A percentile compares a stretch with the other conserved stretches of the same genome.
These are phyloP conservation scores for Caenorhabditis wallacei DNA, from an alignment of 2,888 invertebrate genomes.

Conservation along the genomic window DNA sequence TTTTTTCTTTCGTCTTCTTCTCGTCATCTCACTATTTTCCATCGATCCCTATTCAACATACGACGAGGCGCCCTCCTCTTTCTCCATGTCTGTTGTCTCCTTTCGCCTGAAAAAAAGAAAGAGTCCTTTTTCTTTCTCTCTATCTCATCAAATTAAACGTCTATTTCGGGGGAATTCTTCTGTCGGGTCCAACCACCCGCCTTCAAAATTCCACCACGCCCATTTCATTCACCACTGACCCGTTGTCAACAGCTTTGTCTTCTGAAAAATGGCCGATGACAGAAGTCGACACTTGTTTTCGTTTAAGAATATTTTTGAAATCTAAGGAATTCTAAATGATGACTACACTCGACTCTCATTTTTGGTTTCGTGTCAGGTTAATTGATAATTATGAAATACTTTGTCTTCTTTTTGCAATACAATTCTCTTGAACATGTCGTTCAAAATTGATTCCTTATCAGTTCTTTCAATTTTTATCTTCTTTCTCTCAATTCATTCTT, in stretches of 20 bases:
- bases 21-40: conserved; percentile 34
- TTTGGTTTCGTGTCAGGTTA: neutral
- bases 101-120: conserved; percentile 9
- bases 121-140: conserved; percentile 32
- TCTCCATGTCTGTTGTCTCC: conserved; percentile 50
- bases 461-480: neutral
- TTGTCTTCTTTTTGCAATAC: neutral
- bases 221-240: conserved; percentile 27
- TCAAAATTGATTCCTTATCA: conserved; percentile 25
- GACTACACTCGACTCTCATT: neutral
- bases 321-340: neutral
- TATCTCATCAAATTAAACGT: conserved; percentile 60
- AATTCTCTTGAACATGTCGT: conserved; percentile 20
- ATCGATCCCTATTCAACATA: conserved; percentile 38
- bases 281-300: neutral
- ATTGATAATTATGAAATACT: neutral
- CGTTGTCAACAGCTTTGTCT: conserved; percentile 43
- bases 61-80: conserved; percentile 30
- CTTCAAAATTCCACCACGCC: conserved; percentile 33
- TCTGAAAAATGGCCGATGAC: conserved; percentile 15
- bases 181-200: conserved; percentile 12
- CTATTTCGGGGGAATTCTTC: conserved; percentile 43
- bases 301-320: neutral
- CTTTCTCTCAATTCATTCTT: conserved; percentile 7
- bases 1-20: conserved; percentile 2